These are phyloP conservation scores for Himantopus leucocephalus DNA, from an alignment of 2,113 vertebrate genomes.

Conservation along the genomic window DNA sequence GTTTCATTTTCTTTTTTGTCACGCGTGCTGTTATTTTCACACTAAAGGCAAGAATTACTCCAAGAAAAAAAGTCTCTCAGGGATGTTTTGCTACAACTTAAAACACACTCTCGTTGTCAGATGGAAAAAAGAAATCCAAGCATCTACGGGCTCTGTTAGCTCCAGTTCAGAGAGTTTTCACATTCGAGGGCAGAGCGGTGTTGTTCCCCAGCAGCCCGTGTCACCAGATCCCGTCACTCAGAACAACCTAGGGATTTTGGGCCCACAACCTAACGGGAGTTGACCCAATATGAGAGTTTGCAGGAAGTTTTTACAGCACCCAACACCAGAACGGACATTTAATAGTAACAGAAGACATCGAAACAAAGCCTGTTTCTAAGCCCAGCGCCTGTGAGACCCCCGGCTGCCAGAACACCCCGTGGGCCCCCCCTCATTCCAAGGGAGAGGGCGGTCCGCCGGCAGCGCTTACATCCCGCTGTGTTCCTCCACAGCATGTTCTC, in stretches of 20 bases:
- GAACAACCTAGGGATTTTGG: background rate
- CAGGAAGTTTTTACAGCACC: background rate
- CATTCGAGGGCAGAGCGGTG: too few species aligned
- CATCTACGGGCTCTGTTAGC: background rate
- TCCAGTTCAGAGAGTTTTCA: background rate
- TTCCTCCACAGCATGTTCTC: rapidly evolving
- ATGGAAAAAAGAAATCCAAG: background rate
- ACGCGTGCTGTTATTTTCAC: background rate
- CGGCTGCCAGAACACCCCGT: rapidly evolving
- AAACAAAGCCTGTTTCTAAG: background rate
- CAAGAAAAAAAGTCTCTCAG: background rate
- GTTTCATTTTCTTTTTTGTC: background rate
- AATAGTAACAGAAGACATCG: rapidly evolving
- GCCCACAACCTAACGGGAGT: rapidly evolving
- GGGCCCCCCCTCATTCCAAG: rapidly evolving
- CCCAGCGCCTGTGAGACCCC: rapidly evolving
- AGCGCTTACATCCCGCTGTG: rapidly evolving
- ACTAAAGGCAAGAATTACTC: background rate
- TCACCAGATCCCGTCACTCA: rapidly evolving
- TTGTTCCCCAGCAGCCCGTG: background rate
- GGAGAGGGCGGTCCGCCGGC: rapidly evolving
- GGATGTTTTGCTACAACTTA: background rate
- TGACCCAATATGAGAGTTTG: background rate
- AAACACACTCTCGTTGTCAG: background rate
- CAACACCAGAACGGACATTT: rapidly evolving